These are phyloP conservation scores for Tinea semifulvella DNA, from an alignment of 2,888 invertebrate species.

Conservation along the genomic window DNA sequence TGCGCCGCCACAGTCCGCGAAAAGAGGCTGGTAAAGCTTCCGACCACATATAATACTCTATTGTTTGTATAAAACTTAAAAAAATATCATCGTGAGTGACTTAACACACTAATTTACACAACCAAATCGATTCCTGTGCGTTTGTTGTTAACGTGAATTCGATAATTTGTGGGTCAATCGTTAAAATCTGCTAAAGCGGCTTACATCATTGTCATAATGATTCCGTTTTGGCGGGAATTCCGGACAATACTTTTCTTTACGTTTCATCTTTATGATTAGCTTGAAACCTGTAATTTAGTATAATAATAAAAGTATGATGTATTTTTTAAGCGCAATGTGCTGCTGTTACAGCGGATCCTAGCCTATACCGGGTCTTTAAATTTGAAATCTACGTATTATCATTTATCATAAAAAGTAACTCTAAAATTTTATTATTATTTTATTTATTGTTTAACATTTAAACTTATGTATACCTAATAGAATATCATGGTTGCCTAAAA, in stretches of 20 bases:
- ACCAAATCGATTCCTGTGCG: not conserved
- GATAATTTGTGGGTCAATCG: slow-evolving; percentile 44
- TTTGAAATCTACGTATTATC: too few species aligned
- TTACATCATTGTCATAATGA: slow-evolving; percentile 41
- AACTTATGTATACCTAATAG: too few species aligned
- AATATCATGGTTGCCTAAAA: too few species aligned
- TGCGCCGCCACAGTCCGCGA: slow-evolving; percentile 47
- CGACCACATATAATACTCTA: not conserved
- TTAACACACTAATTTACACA: not conserved
- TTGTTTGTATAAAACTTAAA: not conserved
- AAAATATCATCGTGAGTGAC: not conserved
- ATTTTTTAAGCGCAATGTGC: too few species aligned
- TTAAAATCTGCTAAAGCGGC: slow-evolving; percentile 42
- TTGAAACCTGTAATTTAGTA: too few species aligned
- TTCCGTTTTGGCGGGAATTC: slow-evolving; percentile 55
- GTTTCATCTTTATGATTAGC: too few species aligned
- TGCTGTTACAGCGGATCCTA: too few species aligned
- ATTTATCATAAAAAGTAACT: too few species aligned
- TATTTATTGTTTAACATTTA: too few species aligned
- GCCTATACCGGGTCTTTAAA: too few species aligned
- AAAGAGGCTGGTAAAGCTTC: not conserved
- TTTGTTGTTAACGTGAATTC: not conserved
- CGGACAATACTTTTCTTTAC: not conserved
- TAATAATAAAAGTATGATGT: too few species aligned
- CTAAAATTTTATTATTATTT: too few species aligned